Percentiles rank a stretch among this genome's conserved stretches.
These are phyloP conservation scores for Ophiodon elongatus DNA, from an alignment of 2,113 vertebrate genomes.

Conservation along the genomic window DNA sequence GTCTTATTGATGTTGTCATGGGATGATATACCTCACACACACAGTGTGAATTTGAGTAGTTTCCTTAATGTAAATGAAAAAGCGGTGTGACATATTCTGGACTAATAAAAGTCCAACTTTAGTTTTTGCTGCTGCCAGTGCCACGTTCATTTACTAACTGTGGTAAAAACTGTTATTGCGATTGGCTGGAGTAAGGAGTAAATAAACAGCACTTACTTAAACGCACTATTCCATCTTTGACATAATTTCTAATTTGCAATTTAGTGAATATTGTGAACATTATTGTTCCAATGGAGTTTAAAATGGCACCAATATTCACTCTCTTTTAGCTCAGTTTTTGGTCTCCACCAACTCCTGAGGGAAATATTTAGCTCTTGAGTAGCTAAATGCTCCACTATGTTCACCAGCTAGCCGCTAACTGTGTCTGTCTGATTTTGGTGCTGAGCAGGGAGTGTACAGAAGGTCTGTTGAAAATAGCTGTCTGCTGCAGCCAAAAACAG, in stretches of 20 bases:
- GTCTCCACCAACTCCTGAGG: not conserved
- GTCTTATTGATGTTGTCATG: slow-evolving; percentile 14
- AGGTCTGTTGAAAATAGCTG: not conserved
- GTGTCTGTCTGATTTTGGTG: not conserved
- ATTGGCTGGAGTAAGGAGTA: not conserved
- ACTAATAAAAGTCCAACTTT: not conserved
- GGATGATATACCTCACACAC: slow-evolving; percentile 14
- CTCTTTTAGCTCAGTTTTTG: not conserved
- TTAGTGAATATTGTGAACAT: not conserved
- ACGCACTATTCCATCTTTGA: not conserved
- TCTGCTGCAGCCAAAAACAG: not conserved
- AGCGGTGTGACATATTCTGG: slow-evolving; percentile 14
- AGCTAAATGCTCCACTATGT: not conserved
- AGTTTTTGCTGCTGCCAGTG: not conserved
- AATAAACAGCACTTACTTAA: not conserved
- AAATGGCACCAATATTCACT: not conserved
- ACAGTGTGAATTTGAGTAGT: not conserved
- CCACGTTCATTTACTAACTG: not conserved
- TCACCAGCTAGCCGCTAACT: not conserved
- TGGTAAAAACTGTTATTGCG: not conserved
- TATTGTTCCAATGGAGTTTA: not conserved
- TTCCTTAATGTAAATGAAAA: slow-evolving; percentile 20
- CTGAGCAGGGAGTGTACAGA: not conserved
- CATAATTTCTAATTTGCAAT: not conserved
- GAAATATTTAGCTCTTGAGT: not conserved